Base-by-base conservation (phyloP, 30 jellyfish, hydroid and myxozoan genomes). In the Cassiopea andromeda region DNA sequence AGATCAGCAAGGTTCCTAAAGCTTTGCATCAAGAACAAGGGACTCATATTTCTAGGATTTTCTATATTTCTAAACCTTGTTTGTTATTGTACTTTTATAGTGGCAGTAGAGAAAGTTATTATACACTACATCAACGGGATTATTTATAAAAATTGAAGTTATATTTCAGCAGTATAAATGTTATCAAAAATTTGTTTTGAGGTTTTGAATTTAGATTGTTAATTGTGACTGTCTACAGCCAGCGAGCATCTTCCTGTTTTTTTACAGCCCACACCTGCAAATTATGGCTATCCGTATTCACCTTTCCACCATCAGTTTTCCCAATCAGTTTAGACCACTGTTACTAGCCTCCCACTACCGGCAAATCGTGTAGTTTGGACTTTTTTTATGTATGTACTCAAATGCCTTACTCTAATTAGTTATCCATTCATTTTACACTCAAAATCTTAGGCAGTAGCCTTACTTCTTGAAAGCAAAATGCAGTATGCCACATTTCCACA, bases 131-230 rank as follows among this genome's bases (percentile, higher is more conserved):
- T 48, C 73, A 43, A 77, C 17, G 86, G 86, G 86, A 48, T 77
- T 77, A 77, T 77, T 77, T 77, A 77, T 77, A 60, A 50, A 77
- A 77, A 48, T 77, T 49, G 45, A 48, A 77, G 74, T 47, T 77
- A 77, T 77, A 77, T 77, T 77, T 77, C 16, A 17, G 45, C 64
- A 19, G 15, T 66, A 66, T 15, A 3, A 4, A 16, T 19, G 45
- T 16, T 66, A 66, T 19, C 38, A 66, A 27, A 15, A 66, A 19
- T 19, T 66, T 16, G 43, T 15, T 66, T 66, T 66, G 8, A 4
- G 10, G 12, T 3, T 3, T 10, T 54, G 64, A 54, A 3, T 6
- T 10, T 54, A 6, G 64, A 54, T 54, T 54, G 7, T 10, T 54
- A 54, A 10, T 54, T 3, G 64, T 3, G 12, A 27, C 38, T 27